Evolutionary conservation across 2,113 vertebrate genomes (phyloP), one percentile per base, ranked within the genome.

Genomic region (Lophura nycthemera): DNA sequence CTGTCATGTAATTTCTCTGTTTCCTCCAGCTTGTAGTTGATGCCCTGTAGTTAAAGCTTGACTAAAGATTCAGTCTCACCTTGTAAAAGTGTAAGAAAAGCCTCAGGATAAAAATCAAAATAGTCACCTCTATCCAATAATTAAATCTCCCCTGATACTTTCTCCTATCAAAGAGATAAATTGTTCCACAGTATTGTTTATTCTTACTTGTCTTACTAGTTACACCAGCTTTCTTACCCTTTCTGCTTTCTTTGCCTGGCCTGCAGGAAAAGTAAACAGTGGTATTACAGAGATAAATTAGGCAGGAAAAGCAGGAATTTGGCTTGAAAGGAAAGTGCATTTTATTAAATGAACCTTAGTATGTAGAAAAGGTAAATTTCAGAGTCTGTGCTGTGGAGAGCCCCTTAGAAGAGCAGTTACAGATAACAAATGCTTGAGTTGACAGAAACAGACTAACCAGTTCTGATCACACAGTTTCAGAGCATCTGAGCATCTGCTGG

Each of bases 31-130:
- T 72, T 67, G 40, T 78, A 60, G 24, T 89, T 79, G 43, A 82
- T 88, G 52, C 59, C 36, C n/a, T 59, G n/a, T 36, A 84, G 81
- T 84, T 92, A 42, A 83, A 89, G 20, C 67, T 85, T 2, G 6
- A 67, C 65, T 86, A 30, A 74, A 88, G 50, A 84, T 50, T 72
- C 22, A 34, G 78, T 79, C 38, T 76, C 12, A 25, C 78, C 40
- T 89, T 84, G 27, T 84, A 82, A 90, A 94, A 86, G 57, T 66
- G 48, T 82, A 69, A 90, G 63, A 90, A 92, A 65, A 54, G 12
- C 43, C 52, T 72, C 57, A 84, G 57, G 88, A 86, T 71, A 19
- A 45, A 75, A 92, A 66, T 11, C 8, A 38, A 87, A 92, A 65
- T 32, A 38, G 25, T 78, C 54, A 65, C 66, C 10, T 13, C 13